These are phyloP conservation scores for Remorina albescens DNA, from an alignment of 2,797 vertebrate genomes.

Conservation along the genomic window DNA sequence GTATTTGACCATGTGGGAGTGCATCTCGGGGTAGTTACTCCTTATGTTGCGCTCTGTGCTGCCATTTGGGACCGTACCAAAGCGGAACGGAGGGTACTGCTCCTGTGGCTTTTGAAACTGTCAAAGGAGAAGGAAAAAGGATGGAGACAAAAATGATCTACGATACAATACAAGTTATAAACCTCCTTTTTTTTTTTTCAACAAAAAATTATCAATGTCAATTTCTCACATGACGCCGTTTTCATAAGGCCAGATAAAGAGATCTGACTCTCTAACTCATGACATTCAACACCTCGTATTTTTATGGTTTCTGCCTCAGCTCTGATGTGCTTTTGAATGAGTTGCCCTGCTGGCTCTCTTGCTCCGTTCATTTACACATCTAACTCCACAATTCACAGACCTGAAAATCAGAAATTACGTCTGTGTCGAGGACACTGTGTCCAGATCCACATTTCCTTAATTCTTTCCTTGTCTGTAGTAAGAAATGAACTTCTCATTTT, in stretches of 20 bases:
- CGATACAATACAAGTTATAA: background rate
- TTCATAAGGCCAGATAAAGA: background rate
- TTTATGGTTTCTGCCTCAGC: conserved; percentile 18
- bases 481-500: conserved; percentile 48
- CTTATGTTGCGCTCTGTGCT: conserved; percentile 98
- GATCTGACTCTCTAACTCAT: conserved; percentile 9
- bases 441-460: conserved; percentile 32
- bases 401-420: conserved; percentile 42
- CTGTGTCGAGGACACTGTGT: conserved; percentile 30
- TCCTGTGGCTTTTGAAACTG: conserved; percentile 98
- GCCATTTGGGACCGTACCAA: conserved; percentile 97
- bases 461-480: conserved; percentile 27
- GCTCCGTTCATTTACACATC: conserved; percentile 46
- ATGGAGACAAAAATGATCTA: background rate
- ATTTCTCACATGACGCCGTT: background rate
- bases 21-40: conserved; percentile 99
- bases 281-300: conserved; percentile 21
- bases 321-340: no score
- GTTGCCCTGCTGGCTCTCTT: conserved; percentile 35
- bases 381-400: conserved; percentile 37
- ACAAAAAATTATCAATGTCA: background rate
- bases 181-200: no score
- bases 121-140: background rate
- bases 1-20: conserved; percentile 98
- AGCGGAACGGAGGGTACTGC: conserved; percentile 97